Evolutionary conservation across 2,113 vertebrate species (phyloP).

Genomic region (Pseudonaja textilis): DNA sequence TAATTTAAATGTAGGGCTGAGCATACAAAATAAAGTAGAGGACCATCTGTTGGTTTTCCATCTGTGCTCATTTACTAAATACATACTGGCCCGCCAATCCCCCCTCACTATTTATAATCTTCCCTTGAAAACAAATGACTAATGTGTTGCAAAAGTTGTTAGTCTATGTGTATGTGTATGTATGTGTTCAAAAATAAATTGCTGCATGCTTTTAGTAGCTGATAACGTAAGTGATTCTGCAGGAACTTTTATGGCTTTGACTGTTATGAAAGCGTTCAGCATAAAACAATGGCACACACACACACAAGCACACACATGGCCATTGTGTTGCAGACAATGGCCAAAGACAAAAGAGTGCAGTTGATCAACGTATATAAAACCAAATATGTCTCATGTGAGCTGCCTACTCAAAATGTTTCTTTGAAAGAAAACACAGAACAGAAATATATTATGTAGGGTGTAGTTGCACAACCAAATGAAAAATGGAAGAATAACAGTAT

Average conservation of each 20-base stretch:
- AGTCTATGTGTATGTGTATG: constrained; percentile 74
- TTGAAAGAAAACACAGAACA: neutral
- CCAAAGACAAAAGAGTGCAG: neutral
- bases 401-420: neutral
- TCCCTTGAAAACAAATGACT: constrained; percentile 76
- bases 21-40: constrained; percentile 74
- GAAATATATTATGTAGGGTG: neutral
- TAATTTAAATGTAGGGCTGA: constrained; percentile 78
- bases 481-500: neutral
- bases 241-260: constrained; percentile 41
- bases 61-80: constrained; percentile 81
- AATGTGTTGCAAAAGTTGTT: constrained; percentile 69
- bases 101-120: constrained; percentile 75
- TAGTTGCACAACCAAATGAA: neutral
- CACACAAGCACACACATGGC: neutral
- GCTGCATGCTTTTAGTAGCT: constrained; percentile 65
- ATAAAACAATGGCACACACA: neutral
- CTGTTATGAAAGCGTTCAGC: neutral
- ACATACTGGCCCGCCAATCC: constrained; percentile 62
- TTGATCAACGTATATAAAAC: neutral
- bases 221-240: constrained; percentile 63
- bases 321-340: neutral
- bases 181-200: constrained; percentile 66
- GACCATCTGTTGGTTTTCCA: constrained; percentile 81
- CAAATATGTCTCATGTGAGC: neutral